Conservation (phyloP, 2,797 vertebrate genomes). For the Knipowitschia caucasica region DNA sequence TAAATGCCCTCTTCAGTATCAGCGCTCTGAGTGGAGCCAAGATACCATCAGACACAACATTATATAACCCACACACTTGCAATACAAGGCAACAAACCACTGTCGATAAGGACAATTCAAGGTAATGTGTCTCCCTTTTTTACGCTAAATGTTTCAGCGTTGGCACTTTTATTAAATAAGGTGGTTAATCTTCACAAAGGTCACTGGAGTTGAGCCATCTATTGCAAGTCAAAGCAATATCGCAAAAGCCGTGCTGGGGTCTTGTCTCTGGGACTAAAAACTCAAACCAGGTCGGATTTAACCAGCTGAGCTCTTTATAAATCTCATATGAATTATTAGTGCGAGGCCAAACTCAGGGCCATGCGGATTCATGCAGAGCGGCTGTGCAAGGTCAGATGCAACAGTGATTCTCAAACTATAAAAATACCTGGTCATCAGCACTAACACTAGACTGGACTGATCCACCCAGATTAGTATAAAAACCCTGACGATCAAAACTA, state of each 20-base stretch:
- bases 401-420: neutral
- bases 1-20: conserved; percentile 29
- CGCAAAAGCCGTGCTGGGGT: conserved; percentile 32
- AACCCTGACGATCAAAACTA: no score
- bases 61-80: conserved; percentile 4
- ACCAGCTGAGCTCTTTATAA: conserved; percentile 34
- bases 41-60: conserved; percentile 24
- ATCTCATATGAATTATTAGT: conserved; percentile 42
- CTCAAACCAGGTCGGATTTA: conserved; percentile 32
- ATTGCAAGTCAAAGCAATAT: conserved; percentile 37
- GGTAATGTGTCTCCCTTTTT: conserved; percentile 18
- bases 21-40: conserved; percentile 37
- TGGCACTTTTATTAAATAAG: conserved; percentile 46
- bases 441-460: neutral
- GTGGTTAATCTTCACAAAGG: conserved; percentile 37
- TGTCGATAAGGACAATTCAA: conserved; percentile 8
- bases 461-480: no score
- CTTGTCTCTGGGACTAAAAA: conserved; percentile 35
- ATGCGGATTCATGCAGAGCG: conserved; percentile 47
- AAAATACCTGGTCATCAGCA: neutral
- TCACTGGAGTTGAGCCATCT: conserved; percentile 27
- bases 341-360: conserved; percentile 37
- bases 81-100: conserved; percentile 6
- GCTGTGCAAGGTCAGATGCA: conserved; percentile 52
- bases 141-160: conserved; percentile 27